A percentile compares a stretch with the other conserved stretches of the same genome.
phyloP scores from a whole-genome alignment of 2,888 invertebrate genomes.

The Cephus runcator region DNA sequence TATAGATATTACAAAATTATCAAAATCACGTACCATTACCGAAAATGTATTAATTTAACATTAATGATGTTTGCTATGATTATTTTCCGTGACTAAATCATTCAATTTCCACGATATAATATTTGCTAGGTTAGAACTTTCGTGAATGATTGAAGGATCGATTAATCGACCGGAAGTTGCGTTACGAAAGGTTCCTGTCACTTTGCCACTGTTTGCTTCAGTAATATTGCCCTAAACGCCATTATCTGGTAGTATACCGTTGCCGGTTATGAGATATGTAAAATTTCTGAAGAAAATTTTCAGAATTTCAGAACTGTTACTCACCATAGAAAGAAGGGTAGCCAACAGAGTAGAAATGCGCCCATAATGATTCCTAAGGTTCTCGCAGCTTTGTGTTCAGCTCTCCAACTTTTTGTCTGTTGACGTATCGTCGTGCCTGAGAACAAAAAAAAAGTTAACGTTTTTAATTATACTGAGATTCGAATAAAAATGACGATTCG shows the following conservation, averaged over 20 bases:
- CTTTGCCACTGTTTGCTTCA: not conserved
- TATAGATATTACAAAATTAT: not conserved
- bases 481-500: not conserved
- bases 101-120: not conserved
- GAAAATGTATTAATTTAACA: not conserved
- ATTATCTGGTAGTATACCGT: not conserved
- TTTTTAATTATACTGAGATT: not conserved
- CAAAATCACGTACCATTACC: not conserved
- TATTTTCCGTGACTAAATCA: not conserved
- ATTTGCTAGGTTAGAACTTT: not conserved
- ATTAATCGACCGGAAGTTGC: not conserved
- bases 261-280: not conserved
- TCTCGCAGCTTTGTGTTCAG: constrained; percentile 92
- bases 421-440: constrained; percentile 78
- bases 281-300: not conserved
- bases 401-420: constrained; percentile 83
- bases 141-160: not conserved
- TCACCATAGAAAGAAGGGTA: constrained; percentile 97
- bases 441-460: constrained; percentile 30
- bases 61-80: not conserved
- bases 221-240: not conserved
- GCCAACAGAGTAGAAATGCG: constrained; percentile 93
- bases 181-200: not conserved
- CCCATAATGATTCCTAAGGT: constrained; percentile 97
- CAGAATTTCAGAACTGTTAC: constrained; percentile 46